Evolutionary conservation across 2,113 vertebrate species (phyloP).

Genomic region (Poicephalus gulielmi): DNA sequence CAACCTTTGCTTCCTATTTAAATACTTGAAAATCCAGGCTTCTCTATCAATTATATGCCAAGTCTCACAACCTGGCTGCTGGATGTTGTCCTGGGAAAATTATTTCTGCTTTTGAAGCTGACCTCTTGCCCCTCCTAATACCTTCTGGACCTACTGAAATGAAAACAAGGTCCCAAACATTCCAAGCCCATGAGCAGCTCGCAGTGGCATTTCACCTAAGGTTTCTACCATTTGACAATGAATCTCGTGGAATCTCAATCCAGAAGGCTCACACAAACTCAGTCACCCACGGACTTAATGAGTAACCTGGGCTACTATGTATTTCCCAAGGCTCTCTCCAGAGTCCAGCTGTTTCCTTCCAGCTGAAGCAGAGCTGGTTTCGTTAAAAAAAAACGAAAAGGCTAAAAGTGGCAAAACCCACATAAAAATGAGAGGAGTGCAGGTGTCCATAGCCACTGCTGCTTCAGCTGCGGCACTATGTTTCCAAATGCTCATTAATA

Average conservation of each 20-base stretch:
- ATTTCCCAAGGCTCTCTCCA: not conserved
- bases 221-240: not conserved
- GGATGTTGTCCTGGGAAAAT: not conserved
- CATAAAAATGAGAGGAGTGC: not conserved
- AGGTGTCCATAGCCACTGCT: not conserved
- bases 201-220: not conserved
- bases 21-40: not conserved
- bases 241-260: not conserved
- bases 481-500: not conserved
- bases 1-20: conserved; percentile 1
- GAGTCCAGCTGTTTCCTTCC: not conserved
- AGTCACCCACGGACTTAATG: not conserved
- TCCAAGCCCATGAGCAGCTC: not conserved
- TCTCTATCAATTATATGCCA: not conserved
- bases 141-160: not conserved
- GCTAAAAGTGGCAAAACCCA: not conserved
- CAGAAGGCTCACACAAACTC: not conserved
- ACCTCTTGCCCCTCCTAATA: not conserved
- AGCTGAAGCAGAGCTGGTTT: not conserved
- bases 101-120: not conserved
- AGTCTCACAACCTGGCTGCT: not conserved
- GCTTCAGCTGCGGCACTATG: not conserved
- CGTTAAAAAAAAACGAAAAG: not conserved
- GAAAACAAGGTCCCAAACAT: not conserved
- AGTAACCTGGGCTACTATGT: not conserved